Evolutionary conservation across 2,113 vertebrate genomes (phyloP).

Genomic region (Merops nubicus): DNA sequence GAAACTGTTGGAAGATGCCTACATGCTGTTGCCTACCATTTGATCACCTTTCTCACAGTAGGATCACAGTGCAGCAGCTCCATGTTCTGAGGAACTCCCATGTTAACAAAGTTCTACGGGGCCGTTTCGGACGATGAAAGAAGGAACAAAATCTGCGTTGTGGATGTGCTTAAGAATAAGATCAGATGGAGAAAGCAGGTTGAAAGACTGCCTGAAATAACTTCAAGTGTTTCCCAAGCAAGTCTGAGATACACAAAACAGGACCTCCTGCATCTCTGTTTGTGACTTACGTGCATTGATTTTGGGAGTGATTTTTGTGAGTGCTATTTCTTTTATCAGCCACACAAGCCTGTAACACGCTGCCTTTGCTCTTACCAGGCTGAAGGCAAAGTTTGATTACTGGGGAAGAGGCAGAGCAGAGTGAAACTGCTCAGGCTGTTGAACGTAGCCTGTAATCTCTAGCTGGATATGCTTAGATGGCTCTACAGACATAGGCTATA

Average conservation of each 20-base stretch:
- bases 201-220: background rate
- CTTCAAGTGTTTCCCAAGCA: background rate
- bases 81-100: background rate
- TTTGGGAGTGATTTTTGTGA: accelerated
- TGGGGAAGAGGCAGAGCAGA: background rate
- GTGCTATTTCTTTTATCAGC: background rate
- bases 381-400: background rate
- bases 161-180: background rate
- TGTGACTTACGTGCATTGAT: background rate
- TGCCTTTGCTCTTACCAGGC: background rate
- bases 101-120: background rate
- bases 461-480: background rate
- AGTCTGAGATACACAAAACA: background rate
- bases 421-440: background rate
- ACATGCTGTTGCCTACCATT: background rate
- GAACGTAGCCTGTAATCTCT: background rate
- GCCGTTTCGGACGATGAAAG: background rate
- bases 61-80: background rate
- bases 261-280: background rate
- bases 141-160: background rate
- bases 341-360: background rate
- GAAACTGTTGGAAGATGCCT: background rate
- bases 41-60: background rate
- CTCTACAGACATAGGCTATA: background rate
- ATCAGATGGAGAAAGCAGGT: background rate